Evolutionary conservation across 37 sponge, comb jelly and placozoan genomes (phyloP), one percentile per base, ranked within the genome.

Genomic region (Crambe crambe): DNA sequence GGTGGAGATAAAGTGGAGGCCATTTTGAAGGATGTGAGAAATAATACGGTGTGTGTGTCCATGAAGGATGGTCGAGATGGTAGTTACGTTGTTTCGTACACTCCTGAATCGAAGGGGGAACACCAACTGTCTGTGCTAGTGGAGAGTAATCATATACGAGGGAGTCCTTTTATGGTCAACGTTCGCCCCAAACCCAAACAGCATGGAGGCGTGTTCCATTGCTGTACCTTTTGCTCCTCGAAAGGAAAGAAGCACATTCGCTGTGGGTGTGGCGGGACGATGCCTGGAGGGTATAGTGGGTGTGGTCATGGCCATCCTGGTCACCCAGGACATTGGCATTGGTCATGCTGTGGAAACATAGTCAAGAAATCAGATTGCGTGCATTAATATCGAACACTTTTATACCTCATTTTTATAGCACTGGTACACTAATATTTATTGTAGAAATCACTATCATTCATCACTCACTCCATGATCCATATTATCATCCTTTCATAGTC

Each of bases 231-330:
- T 51, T 91, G 92, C 44, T 86, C 92, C 2, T 58, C 80, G 22
- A 63, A 54, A 1, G 88, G 88, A 4, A 86, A 86, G 54, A 86
- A 83, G 76, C 81, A 91, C 58, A 83, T 91, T 38, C 35, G 58
- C 10, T 91, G 92, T 72, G 88, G 92, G 43, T 91, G 92, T 86
- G 92, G 92, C 2, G 84, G 79, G 9, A 63, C 67, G 0, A 91
- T 91, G 92, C 84, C 92, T 29, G 92, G 92, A 39, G 87, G 88
- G 3, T 86, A 78, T 76, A 83, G 75, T 75, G 92, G 92, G 62
- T 91, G 92, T 82, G 92, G 92, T 65, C 92, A 91, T 64, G 92
- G 92, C 0, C 87, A 91, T 59, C 75, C 73, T 31, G 80, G 88
- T 8, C 92, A 91, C 64, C 92, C 92, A 0, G 92, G 92, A 9